phyloP scores from a whole-genome alignment of 2,888 invertebrate species.

The Caradrina kadenii region DNA sequence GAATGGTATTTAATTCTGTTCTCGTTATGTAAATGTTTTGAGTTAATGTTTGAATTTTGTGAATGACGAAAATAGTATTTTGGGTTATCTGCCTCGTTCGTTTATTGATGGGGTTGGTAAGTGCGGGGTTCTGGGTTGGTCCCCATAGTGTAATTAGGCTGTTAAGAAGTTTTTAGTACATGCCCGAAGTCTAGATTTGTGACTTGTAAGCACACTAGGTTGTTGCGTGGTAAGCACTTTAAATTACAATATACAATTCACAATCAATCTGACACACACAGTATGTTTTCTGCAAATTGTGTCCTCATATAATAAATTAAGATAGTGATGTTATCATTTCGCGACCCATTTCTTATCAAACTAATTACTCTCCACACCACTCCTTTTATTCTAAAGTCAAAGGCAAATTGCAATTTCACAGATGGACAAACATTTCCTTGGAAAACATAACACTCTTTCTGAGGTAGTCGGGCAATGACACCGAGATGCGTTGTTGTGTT shows the following conservation, averaged over 20 bases:
- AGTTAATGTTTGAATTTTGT: conserved; percentile 1
- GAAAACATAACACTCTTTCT: no score
- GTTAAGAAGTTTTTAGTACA: not conserved
- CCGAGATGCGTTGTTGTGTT: no score
- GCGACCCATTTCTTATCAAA: conserved; percentile 8
- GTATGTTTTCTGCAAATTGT: not conserved
- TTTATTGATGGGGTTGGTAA: not conserved
- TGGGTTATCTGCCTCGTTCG: not conserved
- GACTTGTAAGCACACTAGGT: no score
- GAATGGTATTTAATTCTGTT: conserved; percentile 2
- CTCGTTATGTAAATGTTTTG: conserved; percentile 3
- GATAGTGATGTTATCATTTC: conserved; percentile 4
- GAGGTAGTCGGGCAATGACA: no score
- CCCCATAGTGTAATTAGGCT: not conserved
- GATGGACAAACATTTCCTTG: no score
- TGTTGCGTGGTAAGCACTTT: no score
- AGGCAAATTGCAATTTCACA: no score
- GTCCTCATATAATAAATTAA: conserved; percentile 10
- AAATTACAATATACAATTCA: no score
- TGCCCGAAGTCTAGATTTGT: no score
- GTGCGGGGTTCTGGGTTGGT: not conserved
- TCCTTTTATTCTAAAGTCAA: not conserved
- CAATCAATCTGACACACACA: no score
- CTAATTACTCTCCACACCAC: conserved; percentile 1
- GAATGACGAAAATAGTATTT: not conserved